Base-by-base conservation (phyloP, 2,888 invertebrate species). In the Lepeophtheirus nordmannii region DNA sequence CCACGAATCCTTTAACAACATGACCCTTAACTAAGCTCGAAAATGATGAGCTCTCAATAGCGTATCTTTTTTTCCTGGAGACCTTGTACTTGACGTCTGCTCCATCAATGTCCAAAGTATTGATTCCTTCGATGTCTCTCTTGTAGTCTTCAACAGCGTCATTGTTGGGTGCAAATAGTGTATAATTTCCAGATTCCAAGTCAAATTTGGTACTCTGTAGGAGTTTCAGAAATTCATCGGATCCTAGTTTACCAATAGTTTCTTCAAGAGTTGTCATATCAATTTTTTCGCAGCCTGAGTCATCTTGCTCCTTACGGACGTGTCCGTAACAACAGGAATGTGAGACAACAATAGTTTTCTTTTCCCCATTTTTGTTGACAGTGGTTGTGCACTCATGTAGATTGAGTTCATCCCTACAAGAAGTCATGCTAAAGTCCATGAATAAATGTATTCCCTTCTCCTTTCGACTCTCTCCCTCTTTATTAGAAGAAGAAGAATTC, bases 261-360 rank as follows among this genome's bases (percentile, higher is more conserved):
- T 80, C 79, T 58, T 79, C 72, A 67, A 83, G 72, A 23, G 79
- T 76, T 72, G 81, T 80, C 69, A 83, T 76, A 67, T 82, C 80
- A 23, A 82, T 79, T 77, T 71, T 5, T 69, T 68, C 56, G 65
- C 62, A 67, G 22, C 78, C 74, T 67, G 74, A 64, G 53, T n/a
- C n/a, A 38, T 39, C 53, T 39, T 62, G 10, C 53, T 11, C 37
- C 14, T 30, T 30, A 20, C 22, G 12, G 22, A 41, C 40, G 64
- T 63, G 84, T 53, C 85, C 85, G 72, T 81, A 80, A 73, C 85
- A 86, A 73, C 85, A 86, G 73, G 83, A 82, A 70, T 83, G 81
- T 22, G 80, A 80, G 62, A 83, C 79, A 14, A 79, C 80, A 69
- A 82, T 75, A 1, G 82, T 83, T 74, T 82, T 83, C 70, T 80